These are phyloP conservation scores for Pseudonaja textilis DNA, from an alignment of 2,113 vertebrate genomes.

Conservation along the genomic window DNA sequence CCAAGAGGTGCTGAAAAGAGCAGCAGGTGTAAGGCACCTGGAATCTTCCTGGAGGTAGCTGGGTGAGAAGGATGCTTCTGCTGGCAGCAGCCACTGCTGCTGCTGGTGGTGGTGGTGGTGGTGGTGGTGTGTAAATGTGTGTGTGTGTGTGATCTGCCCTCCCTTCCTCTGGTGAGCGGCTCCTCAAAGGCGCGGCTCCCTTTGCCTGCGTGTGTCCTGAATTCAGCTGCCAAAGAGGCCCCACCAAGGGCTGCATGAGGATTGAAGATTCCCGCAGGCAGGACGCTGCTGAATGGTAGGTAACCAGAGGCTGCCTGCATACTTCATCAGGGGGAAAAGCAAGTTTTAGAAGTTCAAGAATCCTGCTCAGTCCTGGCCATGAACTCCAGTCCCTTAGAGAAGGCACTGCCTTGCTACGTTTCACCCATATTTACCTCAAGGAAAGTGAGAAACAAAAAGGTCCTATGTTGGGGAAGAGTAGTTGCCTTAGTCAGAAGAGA, in stretches of 20 bases:
- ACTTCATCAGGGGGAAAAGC: not conserved
- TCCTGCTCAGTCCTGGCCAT: not conserved
- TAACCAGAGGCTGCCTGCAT: not conserved
- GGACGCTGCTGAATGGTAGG: not conserved
- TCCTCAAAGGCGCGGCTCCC: not conserved
- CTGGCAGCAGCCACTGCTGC: slow-evolving; percentile 48
- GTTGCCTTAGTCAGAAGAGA: not conserved
- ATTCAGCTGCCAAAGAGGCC: not conserved
- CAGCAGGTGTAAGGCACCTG: slow-evolving; percentile 61
- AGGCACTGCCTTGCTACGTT: not conserved
- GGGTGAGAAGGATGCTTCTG: slow-evolving; percentile 62
- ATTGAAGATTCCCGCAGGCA: not conserved
- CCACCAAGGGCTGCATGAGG: not conserved
- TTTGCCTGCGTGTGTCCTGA: not conserved
- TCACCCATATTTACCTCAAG: not conserved
- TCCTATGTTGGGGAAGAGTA: not conserved
- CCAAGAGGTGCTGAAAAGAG: slow-evolving; percentile 47
- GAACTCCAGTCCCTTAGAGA: not conserved
- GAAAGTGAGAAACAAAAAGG: not conserved
- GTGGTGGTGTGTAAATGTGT: not conserved
- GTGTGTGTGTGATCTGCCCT: slow-evolving; percentile 36
- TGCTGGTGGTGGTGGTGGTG: no score
- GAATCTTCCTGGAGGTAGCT: slow-evolving; percentile 52
- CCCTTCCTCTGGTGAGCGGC: slow-evolving; percentile 24
- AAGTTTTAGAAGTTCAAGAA: not conserved